Conservation (phyloP, 1,140 invertebrate genomes). For the Sminthurides bifidus region DNA sequence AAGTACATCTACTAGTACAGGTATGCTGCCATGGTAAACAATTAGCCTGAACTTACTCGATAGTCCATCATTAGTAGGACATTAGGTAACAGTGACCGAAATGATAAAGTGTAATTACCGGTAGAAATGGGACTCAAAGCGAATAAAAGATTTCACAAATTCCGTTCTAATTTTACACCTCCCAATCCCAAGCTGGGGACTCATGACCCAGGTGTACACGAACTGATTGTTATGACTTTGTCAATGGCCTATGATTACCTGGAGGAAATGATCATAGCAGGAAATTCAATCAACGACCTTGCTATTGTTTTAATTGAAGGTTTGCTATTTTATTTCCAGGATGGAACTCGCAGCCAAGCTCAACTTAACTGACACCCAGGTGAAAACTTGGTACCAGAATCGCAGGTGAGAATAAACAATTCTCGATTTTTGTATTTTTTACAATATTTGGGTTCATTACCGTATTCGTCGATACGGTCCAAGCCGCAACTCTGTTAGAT, state of each 20-base stretch:
- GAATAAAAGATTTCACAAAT: no score
- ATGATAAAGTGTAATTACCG: no score
- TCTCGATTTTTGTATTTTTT: not conserved
- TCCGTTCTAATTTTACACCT: no score
- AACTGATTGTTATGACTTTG: not conserved
- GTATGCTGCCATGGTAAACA: no score
- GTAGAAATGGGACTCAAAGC: no score
- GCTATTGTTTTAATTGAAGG: not conserved
- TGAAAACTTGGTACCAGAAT: conserved; percentile 34
- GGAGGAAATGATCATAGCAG: no score
- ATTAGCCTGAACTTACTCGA: no score
- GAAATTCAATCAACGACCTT: not conserved
- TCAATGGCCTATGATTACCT: not conserved
- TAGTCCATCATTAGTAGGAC: no score
- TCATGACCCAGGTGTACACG: not conserved
- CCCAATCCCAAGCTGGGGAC: no score
- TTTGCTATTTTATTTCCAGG: conserved; percentile 35
- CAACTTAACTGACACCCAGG: conserved; percentile 89
- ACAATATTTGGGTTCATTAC: not conserved
- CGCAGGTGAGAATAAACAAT: conserved; percentile 29
- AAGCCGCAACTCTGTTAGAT: not conserved
- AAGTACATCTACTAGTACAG: no score
- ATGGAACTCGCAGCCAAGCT: conserved; percentile 96
- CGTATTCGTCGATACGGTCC: not conserved
- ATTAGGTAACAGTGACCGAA: no score